A percentile compares a stretch with the other conserved stretches of the same genome.
Conservation (phyloP, 2,888 invertebrate species). For the Crossocerus cetratus region DNA sequence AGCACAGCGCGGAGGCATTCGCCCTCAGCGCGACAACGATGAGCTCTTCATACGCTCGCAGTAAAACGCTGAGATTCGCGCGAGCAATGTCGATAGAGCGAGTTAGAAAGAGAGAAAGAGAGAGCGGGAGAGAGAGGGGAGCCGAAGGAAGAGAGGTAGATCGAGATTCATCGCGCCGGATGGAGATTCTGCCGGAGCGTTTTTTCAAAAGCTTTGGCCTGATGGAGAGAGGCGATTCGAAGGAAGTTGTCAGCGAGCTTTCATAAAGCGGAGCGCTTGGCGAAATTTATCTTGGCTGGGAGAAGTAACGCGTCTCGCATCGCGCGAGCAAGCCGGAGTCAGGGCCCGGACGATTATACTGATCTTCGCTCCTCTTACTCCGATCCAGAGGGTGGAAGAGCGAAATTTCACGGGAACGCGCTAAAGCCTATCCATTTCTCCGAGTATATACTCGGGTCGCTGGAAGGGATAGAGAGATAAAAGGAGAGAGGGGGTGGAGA, state of each 20-base stretch:
- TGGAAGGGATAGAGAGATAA: neutral
- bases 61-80: constrained; percentile 19
- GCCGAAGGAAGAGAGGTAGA: constrained; percentile 18
- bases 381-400: constrained; percentile 24
- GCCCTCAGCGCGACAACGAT: constrained; percentile 13
- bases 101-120: no score
- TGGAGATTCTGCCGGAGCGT: constrained; percentile 1
- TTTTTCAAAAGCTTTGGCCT: constrained; percentile 2
- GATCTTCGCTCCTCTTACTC: constrained; percentile 31
- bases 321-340: neutral
- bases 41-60: constrained; percentile 12
- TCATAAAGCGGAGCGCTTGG: constrained; percentile 12
- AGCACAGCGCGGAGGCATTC: constrained; percentile 11
- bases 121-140: constrained; percentile 1
- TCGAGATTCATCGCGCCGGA: constrained; percentile 9
- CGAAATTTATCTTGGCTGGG: constrained; percentile 19
- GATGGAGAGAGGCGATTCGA: neutral
- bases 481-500: neutral
- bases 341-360: constrained; percentile 30
- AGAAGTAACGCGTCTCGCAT: neutral
- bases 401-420: constrained; percentile 13
- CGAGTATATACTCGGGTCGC: neutral
- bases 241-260: constrained; percentile 16
- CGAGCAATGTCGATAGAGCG: neutral
- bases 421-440: constrained; percentile 19